Evolutionary conservation across 2,113 vertebrate genomes (phyloP), one percentile per base, ranked within the genome.

Genomic region (Chaenocephalus aceratus): DNA sequence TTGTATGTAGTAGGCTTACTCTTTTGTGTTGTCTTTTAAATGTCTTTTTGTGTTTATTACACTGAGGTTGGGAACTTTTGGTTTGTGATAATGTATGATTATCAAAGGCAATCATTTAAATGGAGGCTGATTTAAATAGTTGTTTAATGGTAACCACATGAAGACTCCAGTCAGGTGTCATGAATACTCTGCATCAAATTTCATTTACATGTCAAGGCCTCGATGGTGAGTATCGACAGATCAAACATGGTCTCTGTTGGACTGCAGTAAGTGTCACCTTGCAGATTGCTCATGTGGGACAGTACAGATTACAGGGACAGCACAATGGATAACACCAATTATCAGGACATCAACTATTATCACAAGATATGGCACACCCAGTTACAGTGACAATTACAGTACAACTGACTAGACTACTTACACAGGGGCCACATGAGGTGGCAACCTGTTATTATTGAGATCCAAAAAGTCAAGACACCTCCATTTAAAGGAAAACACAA

Each of bases 311-410:
- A 87, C 67, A 88, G 81, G 84, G 81, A 72, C 65, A 53, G 58
- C 74, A 69, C 52, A 63, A 83, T 34, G 18, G 60, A 92, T 68
- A 91, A 91, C 87, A 88, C 51, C 79, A 82, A 77, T 90, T 85
- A 86, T 46, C 21, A 77, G 67, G 72, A 88, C 74, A 84, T 75
- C 70, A 64, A 72, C 49, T 87, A 23, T 86, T 79, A 90, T 86
- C 76, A 75, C 58, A 77, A 75, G 72, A 52, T 73, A 88, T 66
- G 72, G 72, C 79, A 71, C 84, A 84, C 73, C 70, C 68, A 62
- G 76, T 65, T 63, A 63, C 51, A 75, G 45, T 75, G 66, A 72
- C 67, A 80, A 86, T 82, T 85, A 84, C 61, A 75, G 74, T 45
- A 79, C 64, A 63, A 41, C 66, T 77, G 84, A 84, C 75, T 82